These are phyloP conservation scores for Ips typographus DNA, from an alignment of 1,140 invertebrate genomes.

Conservation along the genomic window DNA sequence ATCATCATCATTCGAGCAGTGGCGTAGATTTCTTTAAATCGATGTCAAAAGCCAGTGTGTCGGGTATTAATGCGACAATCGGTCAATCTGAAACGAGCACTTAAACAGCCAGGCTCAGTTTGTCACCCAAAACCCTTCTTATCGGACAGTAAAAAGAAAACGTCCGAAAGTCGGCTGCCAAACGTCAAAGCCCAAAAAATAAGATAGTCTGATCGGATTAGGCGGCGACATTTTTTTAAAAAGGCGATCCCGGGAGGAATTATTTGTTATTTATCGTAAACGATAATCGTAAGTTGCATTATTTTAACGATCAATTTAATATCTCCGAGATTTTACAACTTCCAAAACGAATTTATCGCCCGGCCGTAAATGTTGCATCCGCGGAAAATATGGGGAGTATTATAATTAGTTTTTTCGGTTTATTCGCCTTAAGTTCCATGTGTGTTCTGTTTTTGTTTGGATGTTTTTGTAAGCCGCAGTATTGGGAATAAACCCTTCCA, in stretches of 20 bases:
- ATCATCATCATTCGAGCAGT: too few species aligned
- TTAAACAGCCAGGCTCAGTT: conserved; percentile 1
- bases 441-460: conserved; percentile 17
- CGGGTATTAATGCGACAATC: too few species aligned
- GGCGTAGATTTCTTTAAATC: too few species aligned
- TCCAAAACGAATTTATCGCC: conserved; percentile 25
- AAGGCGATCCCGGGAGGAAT: conserved; percentile 19
- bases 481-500: conserved; percentile 18
- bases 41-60: too few species aligned
- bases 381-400: conserved; percentile 27
- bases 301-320: conserved; percentile 32
- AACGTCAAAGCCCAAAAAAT: conserved; percentile 11
- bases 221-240: conserved; percentile 12
- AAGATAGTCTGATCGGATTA: conserved; percentile 24
- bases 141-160: conserved; percentile 11
- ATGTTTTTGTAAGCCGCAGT: conserved; percentile 27
- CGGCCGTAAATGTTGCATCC: conserved; percentile 25
- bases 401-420: conserved; percentile 33
- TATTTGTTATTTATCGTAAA: conserved; percentile 16
- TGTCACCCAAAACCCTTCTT: conserved; percentile 6
- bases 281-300: conserved; percentile 24
- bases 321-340: conserved; percentile 31
- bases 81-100: not conserved
- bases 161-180: conserved; percentile 17
- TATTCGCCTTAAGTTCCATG: conserved; percentile 10